A percentile compares a stretch with the other conserved stretches of the same genome.
phyloP scores from a whole-genome alignment of 2,888 invertebrate species.

The Diarsia mendica region DNA sequence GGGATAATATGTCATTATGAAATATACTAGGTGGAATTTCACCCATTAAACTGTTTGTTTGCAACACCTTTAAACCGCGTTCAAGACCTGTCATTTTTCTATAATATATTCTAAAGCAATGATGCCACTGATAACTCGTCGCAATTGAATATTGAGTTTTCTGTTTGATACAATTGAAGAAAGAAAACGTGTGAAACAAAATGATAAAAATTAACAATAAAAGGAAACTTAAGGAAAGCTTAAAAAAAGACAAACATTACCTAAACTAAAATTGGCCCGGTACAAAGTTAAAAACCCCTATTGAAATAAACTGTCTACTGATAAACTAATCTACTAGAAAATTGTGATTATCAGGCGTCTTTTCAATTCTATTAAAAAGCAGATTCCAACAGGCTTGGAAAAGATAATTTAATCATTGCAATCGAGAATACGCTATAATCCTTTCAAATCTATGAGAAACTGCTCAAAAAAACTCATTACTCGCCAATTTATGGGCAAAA shows the following conservation, averaged over 20 bases:
- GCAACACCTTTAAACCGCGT: background rate
- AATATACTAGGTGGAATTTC: background rate
- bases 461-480: background rate
- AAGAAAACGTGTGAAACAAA: no score
- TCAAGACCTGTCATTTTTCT: background rate
- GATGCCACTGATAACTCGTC: no score
- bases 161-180: no score
- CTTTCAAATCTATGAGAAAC: background rate
- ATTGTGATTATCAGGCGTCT: background rate
- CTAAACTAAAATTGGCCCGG: no score
- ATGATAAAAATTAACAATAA: no score
- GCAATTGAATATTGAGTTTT: no score
- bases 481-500: background rate
- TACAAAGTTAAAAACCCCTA: no score
- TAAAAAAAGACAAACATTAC: no score
- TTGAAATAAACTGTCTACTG: no score
- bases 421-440: background rate
- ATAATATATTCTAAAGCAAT: background rate
- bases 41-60: background rate
- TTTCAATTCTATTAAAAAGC: no score
- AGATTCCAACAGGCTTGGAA: background rate
- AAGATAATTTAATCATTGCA: background rate
- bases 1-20: background rate
- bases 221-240: no score
- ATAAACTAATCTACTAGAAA: background rate